Evolutionary conservation across 2,888 invertebrate genomes (phyloP).

Genomic region (Gandaritis pyraliata): DNA sequence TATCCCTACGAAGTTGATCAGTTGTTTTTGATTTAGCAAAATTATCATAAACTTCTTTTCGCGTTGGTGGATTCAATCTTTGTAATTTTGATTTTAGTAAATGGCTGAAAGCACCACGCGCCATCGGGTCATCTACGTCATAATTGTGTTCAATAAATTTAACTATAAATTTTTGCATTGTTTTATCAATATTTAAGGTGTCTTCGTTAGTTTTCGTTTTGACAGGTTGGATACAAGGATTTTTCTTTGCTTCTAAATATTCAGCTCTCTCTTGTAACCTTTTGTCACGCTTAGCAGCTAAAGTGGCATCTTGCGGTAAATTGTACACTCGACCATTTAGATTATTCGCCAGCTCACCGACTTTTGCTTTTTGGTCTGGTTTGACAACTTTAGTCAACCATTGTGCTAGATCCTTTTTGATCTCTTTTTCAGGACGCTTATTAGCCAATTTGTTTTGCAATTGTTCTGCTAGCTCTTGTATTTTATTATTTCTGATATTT

Average conservation of each 20-base stretch:
- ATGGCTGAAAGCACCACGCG: slow-evolving; percentile 53
- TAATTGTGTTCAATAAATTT: slow-evolving; percentile 61
- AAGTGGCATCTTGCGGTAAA: slow-evolving; percentile 52
- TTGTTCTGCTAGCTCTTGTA: slow-evolving; percentile 53
- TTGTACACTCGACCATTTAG: slow-evolving; percentile 51
- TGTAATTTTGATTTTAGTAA: slow-evolving; percentile 58
- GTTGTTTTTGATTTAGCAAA: slow-evolving; percentile 39
- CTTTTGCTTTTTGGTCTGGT: slow-evolving; percentile 45
- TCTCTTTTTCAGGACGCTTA: slow-evolving; percentile 45
- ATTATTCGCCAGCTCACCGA: slow-evolving; percentile 46
- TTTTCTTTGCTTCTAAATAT: slow-evolving; percentile 24
- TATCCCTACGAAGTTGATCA: slow-evolving; percentile 44
- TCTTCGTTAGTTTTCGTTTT: slow-evolving; percentile 19
- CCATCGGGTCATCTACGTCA: slow-evolving; percentile 55
- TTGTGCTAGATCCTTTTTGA: slow-evolving; percentile 47
- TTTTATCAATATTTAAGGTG: slow-evolving; percentile 47
- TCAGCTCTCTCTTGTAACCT: slow-evolving; percentile 39
- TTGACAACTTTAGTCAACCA: slow-evolving; percentile 54
- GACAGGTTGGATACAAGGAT: neutral
- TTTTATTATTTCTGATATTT: slow-evolving; percentile 41
- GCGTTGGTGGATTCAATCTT: slow-evolving; percentile 49
- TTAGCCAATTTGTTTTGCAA: slow-evolving; percentile 48
- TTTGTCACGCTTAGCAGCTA: slow-evolving; percentile 38
- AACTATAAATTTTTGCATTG: slow-evolving; percentile 56
- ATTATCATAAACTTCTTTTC: slow-evolving; percentile 52